phyloP scores from a whole-genome alignment of 2,797 vertebrate genomes.

The Ataeniobius toweri region DNA sequence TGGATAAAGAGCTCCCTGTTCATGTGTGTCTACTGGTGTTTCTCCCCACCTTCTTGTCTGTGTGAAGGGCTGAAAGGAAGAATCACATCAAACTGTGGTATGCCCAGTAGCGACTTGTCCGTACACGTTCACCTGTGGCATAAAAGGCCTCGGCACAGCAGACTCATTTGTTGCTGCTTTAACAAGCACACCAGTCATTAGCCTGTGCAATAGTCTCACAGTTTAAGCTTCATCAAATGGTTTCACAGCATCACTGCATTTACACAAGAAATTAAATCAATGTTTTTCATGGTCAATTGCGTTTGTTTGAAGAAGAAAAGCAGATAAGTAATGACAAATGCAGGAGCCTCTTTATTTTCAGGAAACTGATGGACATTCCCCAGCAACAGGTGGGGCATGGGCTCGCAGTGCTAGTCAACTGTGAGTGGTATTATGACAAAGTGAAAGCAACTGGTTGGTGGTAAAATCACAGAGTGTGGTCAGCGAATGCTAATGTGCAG shows the following conservation, averaged over 20 bases:
- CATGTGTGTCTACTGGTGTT: conserved; percentile 14
- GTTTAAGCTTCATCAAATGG: too few relatives aligned
- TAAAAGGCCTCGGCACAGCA: conserved; percentile 27
- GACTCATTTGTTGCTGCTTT: conserved; percentile 40
- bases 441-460: too few relatives aligned
- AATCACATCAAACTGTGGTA: conserved; percentile 33
- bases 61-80: conserved; percentile 5
- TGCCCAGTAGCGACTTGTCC: conserved; percentile 31
- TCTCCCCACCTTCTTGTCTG: neutral
- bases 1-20: conserved; percentile 47
- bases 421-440: too few relatives aligned
- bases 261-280: too few relatives aligned
- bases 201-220: too few relatives aligned
- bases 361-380: neutral
- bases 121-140: conserved; percentile 44
- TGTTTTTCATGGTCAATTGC: too few relatives aligned
- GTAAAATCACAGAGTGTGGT: too few relatives aligned
- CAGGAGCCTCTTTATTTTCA: neutral
- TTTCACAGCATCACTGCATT: too few relatives aligned
- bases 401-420: neutral
- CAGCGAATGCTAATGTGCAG: too few relatives aligned
- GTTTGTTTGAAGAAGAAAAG: too few relatives aligned
- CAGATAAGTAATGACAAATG: neutral
- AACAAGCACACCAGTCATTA: neutral
- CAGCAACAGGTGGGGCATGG: neutral